Evolutionary conservation across 2,113 vertebrate species (phyloP).

Genomic region (Platysteira castanea): DNA sequence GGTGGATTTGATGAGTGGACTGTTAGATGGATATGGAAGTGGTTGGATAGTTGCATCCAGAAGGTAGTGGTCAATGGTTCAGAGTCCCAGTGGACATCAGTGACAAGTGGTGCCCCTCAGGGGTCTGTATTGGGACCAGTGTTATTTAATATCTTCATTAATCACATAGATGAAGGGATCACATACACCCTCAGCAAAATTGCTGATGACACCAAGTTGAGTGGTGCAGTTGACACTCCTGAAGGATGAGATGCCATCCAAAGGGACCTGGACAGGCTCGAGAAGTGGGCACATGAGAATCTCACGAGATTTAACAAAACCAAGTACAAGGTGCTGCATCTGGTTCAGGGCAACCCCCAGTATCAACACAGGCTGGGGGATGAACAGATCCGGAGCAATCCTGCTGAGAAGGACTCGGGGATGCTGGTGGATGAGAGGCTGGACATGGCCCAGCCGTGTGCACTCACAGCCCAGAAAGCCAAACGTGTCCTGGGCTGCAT

Average conservation of each 20-base stretch:
- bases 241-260: background rate
- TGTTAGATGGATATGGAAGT: background rate
- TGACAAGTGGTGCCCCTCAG: background rate
- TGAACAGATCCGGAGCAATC: background rate
- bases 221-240: background rate
- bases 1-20: background rate
- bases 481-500: background rate
- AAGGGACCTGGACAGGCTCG: background rate
- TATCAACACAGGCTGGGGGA: background rate
- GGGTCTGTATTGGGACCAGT: background rate
- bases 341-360: accelerated
- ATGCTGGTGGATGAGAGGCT: background rate
- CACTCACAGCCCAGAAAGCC: background rate
- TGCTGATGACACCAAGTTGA: background rate
- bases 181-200: background rate
- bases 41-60: background rate
- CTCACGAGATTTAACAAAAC: accelerated
- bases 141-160: background rate
- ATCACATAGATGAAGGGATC: background rate
- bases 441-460: background rate
- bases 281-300: background rate
- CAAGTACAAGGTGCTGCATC: background rate
- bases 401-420: accelerated
- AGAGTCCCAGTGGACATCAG: background rate
- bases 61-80: background rate